These are phyloP conservation scores for Pristionchus exspectatus DNA, from an alignment of 2,888 invertebrate genomes.

Conservation along the genomic window DNA sequence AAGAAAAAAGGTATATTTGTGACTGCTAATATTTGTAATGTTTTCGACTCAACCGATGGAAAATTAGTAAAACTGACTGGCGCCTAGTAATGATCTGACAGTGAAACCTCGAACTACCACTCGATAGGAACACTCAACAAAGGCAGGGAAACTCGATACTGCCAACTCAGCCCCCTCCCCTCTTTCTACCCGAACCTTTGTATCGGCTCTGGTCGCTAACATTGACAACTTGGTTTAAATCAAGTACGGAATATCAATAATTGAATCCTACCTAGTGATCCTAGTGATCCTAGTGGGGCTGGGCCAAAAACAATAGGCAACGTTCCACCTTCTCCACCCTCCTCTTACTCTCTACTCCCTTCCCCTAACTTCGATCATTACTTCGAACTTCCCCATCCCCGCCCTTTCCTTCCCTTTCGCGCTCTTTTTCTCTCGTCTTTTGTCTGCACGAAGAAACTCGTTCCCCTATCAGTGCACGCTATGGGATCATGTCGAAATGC, in stretches of 20 bases:
- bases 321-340: not conserved
- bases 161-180: not conserved
- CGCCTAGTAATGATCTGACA: not conserved
- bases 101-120: not conserved
- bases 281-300: no score
- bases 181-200: not conserved
- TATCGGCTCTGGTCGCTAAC: not conserved
- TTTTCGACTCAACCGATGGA: not conserved
- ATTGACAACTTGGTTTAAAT: not conserved
- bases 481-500: not conserved
- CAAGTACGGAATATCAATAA: no score
- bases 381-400: not conserved
- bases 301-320: not conserved
- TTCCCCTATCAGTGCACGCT: not conserved
- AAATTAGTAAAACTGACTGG: no score
- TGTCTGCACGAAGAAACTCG: not conserved
- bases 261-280: no score
- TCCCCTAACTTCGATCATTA: slow-evolving; percentile 15
- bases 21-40: no score
- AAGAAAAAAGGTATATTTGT: not conserved
- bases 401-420: not conserved
- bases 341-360: not conserved
- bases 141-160: not conserved
- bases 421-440: slow-evolving; percentile 5
- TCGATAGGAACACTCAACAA: not conserved